A percentile compares a stretch with the other conserved stretches of the same genome.
Evolutionary conservation across 2,888 invertebrate genomes (phyloP).

Genomic region (Cremastobaeus sp.): DNA sequence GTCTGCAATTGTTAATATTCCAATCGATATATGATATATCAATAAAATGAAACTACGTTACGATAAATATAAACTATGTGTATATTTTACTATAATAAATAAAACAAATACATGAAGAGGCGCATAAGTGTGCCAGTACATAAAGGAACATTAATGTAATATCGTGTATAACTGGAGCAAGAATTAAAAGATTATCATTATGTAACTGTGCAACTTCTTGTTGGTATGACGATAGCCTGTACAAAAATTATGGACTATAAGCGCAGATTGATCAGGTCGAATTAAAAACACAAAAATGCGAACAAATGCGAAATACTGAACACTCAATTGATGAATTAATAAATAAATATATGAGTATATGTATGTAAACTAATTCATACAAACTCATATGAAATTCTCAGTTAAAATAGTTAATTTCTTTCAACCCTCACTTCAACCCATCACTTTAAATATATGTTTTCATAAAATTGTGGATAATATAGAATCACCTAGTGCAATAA

Average conservation of each 20-base stretch:
- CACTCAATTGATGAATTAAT: constrained; percentile 51
- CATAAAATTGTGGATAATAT: too few species aligned
- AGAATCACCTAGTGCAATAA: too few species aligned
- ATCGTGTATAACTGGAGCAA: constrained; percentile 62
- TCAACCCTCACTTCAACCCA: too few species aligned
- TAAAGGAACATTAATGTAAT: constrained; percentile 60
- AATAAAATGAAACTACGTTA: constrained; percentile 67
- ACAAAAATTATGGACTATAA: constrained; percentile 55
- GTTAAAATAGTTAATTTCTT: too few species aligned
- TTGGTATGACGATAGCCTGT: constrained; percentile 63
- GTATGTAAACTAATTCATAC: constrained; percentile 41
- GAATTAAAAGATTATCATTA: constrained; percentile 65
- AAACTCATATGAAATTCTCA: constrained; percentile 62
- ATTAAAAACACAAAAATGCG: constrained; percentile 32
- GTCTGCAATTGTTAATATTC: constrained; percentile 70
- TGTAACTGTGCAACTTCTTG: constrained; percentile 68
- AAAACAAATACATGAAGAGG: constrained; percentile 60
- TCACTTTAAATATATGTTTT: too few species aligned
- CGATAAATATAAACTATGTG: constrained; percentile 72
- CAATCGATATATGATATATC: constrained; percentile 70
- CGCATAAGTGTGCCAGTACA: constrained; percentile 54
- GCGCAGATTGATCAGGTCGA: constrained; percentile 53
- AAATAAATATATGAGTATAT: constrained; percentile 41
- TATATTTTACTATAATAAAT: constrained; percentile 72
- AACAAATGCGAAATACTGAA: constrained; percentile 57